These are phyloP conservation scores for Cebidichthys violaceus DNA, from an alignment of 2,113 vertebrate species.

Conservation along the genomic window DNA sequence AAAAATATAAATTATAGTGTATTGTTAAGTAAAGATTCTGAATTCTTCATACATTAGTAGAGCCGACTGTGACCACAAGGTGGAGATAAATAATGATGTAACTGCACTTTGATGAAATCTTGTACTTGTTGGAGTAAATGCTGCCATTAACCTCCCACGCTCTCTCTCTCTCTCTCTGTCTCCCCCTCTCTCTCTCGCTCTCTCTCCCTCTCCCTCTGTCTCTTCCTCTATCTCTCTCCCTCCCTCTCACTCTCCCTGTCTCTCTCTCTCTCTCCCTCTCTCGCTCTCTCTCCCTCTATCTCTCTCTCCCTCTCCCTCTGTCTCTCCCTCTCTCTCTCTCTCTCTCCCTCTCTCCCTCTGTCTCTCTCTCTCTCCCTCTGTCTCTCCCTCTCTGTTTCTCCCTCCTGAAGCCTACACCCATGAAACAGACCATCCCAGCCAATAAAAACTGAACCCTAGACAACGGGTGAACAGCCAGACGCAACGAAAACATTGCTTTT, in stretches of 20 bases:
- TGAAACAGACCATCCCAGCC: not conserved
- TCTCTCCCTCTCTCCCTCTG: not conserved
- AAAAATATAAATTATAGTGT: not conserved
- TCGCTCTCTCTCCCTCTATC: not conserved
- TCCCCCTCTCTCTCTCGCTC: no score
- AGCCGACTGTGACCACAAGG: constrained; percentile 44
- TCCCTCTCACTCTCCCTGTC: no score
- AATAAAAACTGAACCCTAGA: not conserved
- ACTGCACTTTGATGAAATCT: not conserved
- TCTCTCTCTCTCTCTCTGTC: not conserved
- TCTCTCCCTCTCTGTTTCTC: not conserved
- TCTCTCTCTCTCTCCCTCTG: not conserved
- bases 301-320: no score
- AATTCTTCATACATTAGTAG: not conserved
- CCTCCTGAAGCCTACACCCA: not conserved
- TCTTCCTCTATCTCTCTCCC: not conserved
- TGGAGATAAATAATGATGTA: constrained; percentile 15
- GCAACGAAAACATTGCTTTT: not conserved
- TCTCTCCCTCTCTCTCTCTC: no score
- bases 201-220: not conserved
- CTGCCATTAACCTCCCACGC: not conserved
- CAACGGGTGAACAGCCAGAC: no score
- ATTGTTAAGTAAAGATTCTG: not conserved
- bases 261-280: not conserved
- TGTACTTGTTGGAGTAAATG: not conserved